Percentiles rank a stretch among this genome's conserved stretches.
These are phyloP conservation scores for Oenanthe melanoleuca DNA, from an alignment of 2,113 vertebrate genomes.

Conservation along the genomic window DNA sequence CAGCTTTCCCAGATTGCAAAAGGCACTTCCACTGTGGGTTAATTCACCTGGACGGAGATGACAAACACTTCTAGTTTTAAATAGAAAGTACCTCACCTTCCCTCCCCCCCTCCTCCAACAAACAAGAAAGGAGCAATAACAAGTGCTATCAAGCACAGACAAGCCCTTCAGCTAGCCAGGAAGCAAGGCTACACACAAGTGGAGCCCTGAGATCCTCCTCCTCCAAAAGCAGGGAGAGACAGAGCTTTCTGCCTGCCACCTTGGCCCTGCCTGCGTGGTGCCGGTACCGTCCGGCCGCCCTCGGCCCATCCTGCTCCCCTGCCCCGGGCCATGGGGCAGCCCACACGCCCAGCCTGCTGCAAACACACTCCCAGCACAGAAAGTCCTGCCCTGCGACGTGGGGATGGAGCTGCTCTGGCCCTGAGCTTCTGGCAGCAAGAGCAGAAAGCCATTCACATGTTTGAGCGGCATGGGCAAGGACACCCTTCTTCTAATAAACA, in stretches of 20 bases:
- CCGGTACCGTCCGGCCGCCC: rapidly evolving
- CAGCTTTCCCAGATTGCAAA: not conserved
- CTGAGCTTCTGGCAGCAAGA: not conserved
- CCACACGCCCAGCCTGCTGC: not conserved
- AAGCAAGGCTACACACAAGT: not conserved
- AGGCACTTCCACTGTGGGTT: not conserved
- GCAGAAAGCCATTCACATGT: not conserved
- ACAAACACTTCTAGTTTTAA: constrained; percentile 41
- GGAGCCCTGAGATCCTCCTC: not conserved
- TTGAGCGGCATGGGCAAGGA: rapidly evolving
- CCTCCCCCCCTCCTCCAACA: not conserved
- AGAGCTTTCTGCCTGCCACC: rapidly evolving
- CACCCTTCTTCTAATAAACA: not conserved
- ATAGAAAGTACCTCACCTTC: constrained; percentile 36
- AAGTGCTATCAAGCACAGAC: constrained; percentile 52
- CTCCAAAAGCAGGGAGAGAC: not conserved
- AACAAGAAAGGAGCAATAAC: constrained; percentile 10
- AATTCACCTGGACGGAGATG: not conserved
- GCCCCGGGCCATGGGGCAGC: rapidly evolving
- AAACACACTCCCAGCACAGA: not conserved
- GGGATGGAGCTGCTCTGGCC: not conserved
- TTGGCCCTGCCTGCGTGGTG: rapidly evolving
- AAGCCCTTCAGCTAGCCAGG: constrained; percentile 31
- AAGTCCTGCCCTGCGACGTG: not conserved
- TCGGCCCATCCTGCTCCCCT: not conserved